These are phyloP conservation scores for Lepidostoma basale DNA, from an alignment of 1,140 invertebrate species.

Conservation along the genomic window DNA sequence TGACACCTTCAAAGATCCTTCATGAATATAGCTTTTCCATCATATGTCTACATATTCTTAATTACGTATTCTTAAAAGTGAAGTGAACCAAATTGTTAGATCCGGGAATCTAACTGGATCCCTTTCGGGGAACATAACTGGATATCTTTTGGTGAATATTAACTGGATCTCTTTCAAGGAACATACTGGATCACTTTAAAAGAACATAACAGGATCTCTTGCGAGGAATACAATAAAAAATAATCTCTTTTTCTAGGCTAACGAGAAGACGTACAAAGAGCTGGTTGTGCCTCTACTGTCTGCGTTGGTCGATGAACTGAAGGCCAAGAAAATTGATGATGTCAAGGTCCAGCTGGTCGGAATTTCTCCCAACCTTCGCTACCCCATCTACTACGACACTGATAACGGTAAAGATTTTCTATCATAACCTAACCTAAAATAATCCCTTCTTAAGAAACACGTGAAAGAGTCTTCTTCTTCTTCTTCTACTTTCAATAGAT, in stretches of 20 bases:
- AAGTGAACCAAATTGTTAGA: no score
- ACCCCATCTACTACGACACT: conserved; percentile 56
- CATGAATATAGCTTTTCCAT: no score
- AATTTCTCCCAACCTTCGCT: conserved; percentile 51
- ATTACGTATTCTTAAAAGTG: no score
- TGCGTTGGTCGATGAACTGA: conserved; percentile 57
- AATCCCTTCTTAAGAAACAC: neutral
- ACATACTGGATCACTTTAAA: no score
- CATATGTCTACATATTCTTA: no score
- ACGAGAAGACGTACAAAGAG: conserved; percentile 57
- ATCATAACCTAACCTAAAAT: neutral
- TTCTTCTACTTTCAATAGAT: no score
- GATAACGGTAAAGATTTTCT: conserved; percentile 50
- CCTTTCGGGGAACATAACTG: no score
- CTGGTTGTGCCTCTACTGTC: conserved; percentile 58
- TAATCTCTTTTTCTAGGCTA: neutral
- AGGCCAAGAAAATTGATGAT: conserved; percentile 55
- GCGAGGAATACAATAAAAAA: neutral
- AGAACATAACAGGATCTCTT: neutral
- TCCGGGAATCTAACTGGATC: no score
- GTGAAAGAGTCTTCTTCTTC: neutral
- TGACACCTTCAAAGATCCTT: no score
- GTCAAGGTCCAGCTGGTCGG: conserved; percentile 58
- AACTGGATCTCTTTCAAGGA: no score
- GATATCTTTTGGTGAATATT: no score